Conservation (phyloP, 2,113 vertebrate genomes). For the Felis catus region F.catus_Fca126_mat1.0 CM031418.1:108259001-108259500, state of each 20-base stretch:
- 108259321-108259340: slow-evolving; percentile 30
- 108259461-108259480: slow-evolving; percentile 34
- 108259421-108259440: slow-evolving; percentile 4
- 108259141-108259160: not conserved
- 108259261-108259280: not conserved
- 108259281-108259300: slow-evolving; percentile 37
- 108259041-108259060: not conserved
- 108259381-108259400: slow-evolving; percentile 68
- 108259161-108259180: not conserved
- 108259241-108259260: slow-evolving; percentile 69
- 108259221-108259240: slow-evolving; percentile 1
- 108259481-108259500: slow-evolving; percentile 48
- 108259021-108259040: not conserved
- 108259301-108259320: slow-evolving; percentile 42
- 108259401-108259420: slow-evolving; percentile 45
- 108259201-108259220: slow-evolving; percentile 31
- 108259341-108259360: not conserved
- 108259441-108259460: slow-evolving; percentile 41
- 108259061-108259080: not conserved
- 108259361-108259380: slow-evolving; percentile 40
- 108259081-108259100: not conserved
- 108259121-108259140: not conserved
- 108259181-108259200: not conserved
- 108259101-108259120: not conserved
- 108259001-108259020: not conserved